Base-by-base conservation (phyloP, 1,140 invertebrate genomes). In the Drosophila eugracilis region DNA sequence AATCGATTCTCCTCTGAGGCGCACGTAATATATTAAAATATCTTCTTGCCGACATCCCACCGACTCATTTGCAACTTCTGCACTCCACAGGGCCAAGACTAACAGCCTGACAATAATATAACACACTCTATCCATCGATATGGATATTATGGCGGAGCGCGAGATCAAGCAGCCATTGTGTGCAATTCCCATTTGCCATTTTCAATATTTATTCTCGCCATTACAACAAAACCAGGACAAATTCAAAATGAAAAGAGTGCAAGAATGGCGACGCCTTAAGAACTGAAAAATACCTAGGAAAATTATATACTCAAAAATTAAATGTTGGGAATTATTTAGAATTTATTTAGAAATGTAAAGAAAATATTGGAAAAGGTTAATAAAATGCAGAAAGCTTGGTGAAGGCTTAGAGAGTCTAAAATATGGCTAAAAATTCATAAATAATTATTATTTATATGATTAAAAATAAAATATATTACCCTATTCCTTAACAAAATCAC, bases 161-260 rank as follows among this genome's bases (percentile, higher is more conserved):
- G 57, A 57, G 75, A 78, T 67, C 60, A 77, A 65, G 74, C 57
- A 67, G 58, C 60, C 72, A 85, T 86, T 88, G 83, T 88, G 62
- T 77, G 77, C 83, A 81, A 85, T 86, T 88, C 83, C 81, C 81
- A 86, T 86, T 86, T 86, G 81, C 77, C 81, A 86, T 86, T 83
- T 84, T 78, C 70, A 83, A 83, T 83, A 83, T 83, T 78, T 83
- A 83, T 83, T 78, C 67, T 78, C 47, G 14, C 53, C 75, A 78
- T 75, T 75, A 50, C 60, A 75, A 75, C 36, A 69, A 66, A 45
- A 49, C 39, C 19, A 49, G 39, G 19, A 48, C 34, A 32, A 39
- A 52, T 39, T 47, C 45, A 10, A 44, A n/a, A 32, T 32, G 30
- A 45, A 28, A 52, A 59, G 37, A 30, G 10, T 34, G 9, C 22